These are phyloP conservation scores for Apteryx mantelli DNA, from an alignment of 2,113 vertebrate species.

Conservation along the genomic window DNA sequence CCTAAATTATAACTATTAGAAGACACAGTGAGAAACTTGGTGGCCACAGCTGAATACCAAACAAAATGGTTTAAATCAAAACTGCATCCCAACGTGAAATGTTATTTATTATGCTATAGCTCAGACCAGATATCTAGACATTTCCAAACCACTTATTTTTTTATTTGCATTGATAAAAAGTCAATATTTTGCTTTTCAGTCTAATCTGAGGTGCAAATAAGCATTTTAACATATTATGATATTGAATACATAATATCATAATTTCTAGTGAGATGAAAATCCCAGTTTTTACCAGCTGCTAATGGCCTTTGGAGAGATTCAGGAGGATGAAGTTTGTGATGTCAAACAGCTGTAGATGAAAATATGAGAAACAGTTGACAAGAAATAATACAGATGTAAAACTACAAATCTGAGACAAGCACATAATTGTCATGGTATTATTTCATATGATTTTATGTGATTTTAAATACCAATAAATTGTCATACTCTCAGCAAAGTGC, in stretches of 20 bases:
- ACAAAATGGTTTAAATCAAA: conserved; percentile 29
- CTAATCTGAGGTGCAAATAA: background rate
- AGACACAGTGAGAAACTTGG: background rate
- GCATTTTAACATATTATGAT: conserved; percentile 21
- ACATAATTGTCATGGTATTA: background rate
- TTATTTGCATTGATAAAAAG: background rate
- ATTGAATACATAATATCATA: conserved; percentile 29
- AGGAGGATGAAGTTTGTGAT: conserved; percentile 35
- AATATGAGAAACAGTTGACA: conserved; percentile 12
- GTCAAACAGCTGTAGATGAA: conserved; percentile 43
- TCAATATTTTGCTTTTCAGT: background rate
- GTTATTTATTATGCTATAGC: conserved; percentile 30
- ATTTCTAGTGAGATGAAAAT: conserved; percentile 21
- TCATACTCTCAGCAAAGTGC: background rate
- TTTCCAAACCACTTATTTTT: background rate
- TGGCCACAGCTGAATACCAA: background rate
- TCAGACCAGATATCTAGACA: conserved; percentile 10
- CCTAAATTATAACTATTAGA: background rate
- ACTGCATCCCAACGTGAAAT: background rate
- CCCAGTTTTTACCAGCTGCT: conserved; percentile 9
- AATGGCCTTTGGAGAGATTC: conserved; percentile 3
- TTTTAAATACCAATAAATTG: conserved; percentile 23
- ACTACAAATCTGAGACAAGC: conserved; percentile 48
- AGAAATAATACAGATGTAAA: conserved; percentile 27
- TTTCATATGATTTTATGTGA: conserved; percentile 23